These are phyloP conservation scores for Stylophora pistillata DNA, from an alignment of 64 coral and sea anemone species.

Conservation along the genomic window DNA sequence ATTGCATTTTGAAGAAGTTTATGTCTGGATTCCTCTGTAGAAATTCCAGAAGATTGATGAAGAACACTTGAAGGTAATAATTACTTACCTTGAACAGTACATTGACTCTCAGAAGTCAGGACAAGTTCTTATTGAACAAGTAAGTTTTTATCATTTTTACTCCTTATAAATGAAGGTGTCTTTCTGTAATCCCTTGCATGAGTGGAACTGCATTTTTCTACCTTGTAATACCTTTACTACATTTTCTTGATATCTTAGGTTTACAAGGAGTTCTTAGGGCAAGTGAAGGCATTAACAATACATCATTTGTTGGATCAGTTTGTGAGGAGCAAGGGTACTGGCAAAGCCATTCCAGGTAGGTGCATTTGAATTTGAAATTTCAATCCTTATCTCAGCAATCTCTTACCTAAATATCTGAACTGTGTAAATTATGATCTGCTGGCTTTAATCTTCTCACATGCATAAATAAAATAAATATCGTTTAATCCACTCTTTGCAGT, in stretches of 20 bases:
- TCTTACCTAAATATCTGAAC: too few species aligned
- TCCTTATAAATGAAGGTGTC: too few species aligned
- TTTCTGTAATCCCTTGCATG: neutral
- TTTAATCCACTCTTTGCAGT: too few species aligned
- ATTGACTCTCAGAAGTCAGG: conserved; percentile 83
- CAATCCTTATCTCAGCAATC: too few species aligned
- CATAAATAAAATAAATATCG: too few species aligned
- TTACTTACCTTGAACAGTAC: conserved; percentile 72
- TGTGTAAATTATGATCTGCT: too few species aligned
- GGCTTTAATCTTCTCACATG: too few species aligned
- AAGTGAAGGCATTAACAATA: conserved; percentile 74
- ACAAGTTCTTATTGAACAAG: conserved; percentile 68
- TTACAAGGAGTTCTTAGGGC: conserved; percentile 81
- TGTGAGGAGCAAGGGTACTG: conserved; percentile 93
- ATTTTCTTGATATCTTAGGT: conserved; percentile 52
- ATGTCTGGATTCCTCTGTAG: conserved; percentile 13
- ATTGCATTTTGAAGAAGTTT: too few species aligned
- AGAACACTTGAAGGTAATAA: conserved; percentile 84
- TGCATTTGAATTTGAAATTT: too few species aligned
- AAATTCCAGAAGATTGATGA: conserved; percentile 96
- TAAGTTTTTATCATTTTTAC: neutral
- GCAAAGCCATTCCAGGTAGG: conserved; percentile 86
- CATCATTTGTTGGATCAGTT: conserved; percentile 90
- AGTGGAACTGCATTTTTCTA: neutral
- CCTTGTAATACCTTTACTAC: neutral